These are phyloP conservation scores for Halcyon chelicuti DNA, from an alignment of 2,797 vertebrate species.

Conservation along the genomic window DNA sequence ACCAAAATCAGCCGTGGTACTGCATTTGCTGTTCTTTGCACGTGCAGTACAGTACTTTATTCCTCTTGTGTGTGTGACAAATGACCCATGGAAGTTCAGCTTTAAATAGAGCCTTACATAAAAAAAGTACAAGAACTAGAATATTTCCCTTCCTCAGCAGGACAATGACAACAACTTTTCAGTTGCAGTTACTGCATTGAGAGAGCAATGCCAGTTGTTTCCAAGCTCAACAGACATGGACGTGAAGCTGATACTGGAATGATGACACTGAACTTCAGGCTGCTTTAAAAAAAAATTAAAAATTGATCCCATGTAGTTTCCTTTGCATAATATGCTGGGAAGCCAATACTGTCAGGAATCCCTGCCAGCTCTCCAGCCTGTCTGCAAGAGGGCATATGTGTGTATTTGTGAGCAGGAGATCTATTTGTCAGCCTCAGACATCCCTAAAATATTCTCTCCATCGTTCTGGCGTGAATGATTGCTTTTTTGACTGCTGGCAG, in stretches of 20 bases:
- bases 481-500: not conserved
- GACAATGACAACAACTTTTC: not conserved
- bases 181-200: not conserved
- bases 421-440: not conserved
- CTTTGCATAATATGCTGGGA: not conserved
- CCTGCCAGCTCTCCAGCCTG: conserved; percentile 8
- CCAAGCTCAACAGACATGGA: not conserved
- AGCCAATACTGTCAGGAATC: not conserved
- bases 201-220: not conserved
- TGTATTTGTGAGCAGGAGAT: not conserved
- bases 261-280: not conserved
- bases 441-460: not conserved
- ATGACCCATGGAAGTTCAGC: not conserved
- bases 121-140: not conserved
- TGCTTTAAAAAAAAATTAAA: not conserved
- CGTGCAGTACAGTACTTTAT: not conserved
- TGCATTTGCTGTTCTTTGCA: not conserved
- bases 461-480: not conserved
- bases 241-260: not conserved
- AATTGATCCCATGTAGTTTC: not conserved
- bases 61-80: not conserved
- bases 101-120: not conserved
- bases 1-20: not conserved
- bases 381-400: not conserved
- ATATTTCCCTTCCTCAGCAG: not conserved